Base-by-base conservation (phyloP, 2,113 vertebrate species). In the Calonectris borealis region DNA sequence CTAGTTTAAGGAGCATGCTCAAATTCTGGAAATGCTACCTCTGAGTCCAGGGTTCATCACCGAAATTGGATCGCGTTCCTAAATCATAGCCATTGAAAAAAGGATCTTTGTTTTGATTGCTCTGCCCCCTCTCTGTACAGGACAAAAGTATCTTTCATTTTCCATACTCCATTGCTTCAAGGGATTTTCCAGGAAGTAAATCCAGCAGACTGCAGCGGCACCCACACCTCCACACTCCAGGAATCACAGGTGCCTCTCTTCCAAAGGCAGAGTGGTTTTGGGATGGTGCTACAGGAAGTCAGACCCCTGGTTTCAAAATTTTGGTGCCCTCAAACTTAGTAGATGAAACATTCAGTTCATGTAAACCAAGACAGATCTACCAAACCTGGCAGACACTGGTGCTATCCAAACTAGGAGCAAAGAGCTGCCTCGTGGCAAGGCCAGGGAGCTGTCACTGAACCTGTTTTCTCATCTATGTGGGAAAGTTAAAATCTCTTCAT, bases 161-260 rank as follows among this genome's bases (percentile, higher is more conserved):
- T 76, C 58, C 48, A 34, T 73, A 51, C n/a, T 85, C 51, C n/a
- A 54, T 36, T 81, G 48, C 40, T 93, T 84, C 42, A 58, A 42
- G 27, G 42, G 38, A 92, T 94, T 92, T 94, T 93, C 55, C 83
- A 86, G 83, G 86, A 94, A 86, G 80, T 36, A 90, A 90, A 83
- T 93, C n/a, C 21, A 64, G 7, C 13, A 64, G 60, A 36, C 32
- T 22, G 17, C 29, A 81, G 60, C 1, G 3, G 60, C 64, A 82
- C 38, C 42, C 14, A 11, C 52, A 77, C 31, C 52, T 73, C 66
- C 31, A 46, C 0, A 0, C 31, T 87, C 52, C 77, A 82, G 44
- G 69, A 94, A 82, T 78, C 72, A 71, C 72, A 75, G 36, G 15
- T 71, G 16, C 40, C 38, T 81, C 54, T 92, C 18, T 86, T 75